A percentile compares a stretch with the other conserved stretches of the same genome.
These are phyloP conservation scores for Myotis findleyi DNA, from an alignment of 2,797 vertebrate species.

Conservation along the genomic window DNA sequence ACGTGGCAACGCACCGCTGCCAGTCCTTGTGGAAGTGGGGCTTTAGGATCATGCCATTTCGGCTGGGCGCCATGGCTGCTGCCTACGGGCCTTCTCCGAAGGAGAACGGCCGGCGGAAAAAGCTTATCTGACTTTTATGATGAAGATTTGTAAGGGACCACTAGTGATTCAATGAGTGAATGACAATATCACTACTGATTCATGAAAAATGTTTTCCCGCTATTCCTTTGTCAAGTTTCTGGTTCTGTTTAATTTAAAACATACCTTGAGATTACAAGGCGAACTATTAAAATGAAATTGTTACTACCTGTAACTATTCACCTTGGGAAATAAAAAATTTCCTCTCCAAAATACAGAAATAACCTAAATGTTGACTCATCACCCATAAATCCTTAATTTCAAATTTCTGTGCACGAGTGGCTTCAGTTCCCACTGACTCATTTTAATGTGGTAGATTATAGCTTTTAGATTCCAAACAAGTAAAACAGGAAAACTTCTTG, in stretches of 20 bases:
- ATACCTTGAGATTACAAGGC: neutral
- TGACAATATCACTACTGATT: neutral
- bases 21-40: no score
- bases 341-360: neutral
- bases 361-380: neutral
- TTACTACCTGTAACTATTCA: neutral
- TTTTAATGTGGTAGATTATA: slow-evolving; percentile 37
- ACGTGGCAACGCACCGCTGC: no score
- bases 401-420: neutral
- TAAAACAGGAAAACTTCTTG: slow-evolving; percentile 51
- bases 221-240: neutral
- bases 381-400: neutral
- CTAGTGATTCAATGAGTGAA: neutral
- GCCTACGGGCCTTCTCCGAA: no score
- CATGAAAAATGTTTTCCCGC: neutral
- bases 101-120: no score
- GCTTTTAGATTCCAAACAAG: neutral
- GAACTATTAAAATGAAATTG: neutral
- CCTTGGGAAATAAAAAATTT: neutral
- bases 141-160: neutral
- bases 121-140: slow-evolving; percentile 24
- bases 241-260: neutral
- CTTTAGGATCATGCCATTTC: no score
- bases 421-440: neutral
- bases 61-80: no score